Conservation (phyloP, 2,888 invertebrate genomes). For the Ethmia dodecea region DNA sequence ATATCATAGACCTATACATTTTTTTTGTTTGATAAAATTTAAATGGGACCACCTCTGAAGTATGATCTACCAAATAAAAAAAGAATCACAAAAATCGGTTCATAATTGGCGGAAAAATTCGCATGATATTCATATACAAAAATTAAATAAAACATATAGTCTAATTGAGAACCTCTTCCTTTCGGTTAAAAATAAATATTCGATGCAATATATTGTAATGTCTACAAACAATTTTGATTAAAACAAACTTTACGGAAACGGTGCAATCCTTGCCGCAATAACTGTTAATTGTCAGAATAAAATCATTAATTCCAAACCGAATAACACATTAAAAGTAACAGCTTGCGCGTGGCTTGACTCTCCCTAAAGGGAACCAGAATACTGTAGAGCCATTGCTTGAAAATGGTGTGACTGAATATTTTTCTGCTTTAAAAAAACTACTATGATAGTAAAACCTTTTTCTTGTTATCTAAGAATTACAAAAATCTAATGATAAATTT, state of each 20-base stretch:
- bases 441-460: not conserved
- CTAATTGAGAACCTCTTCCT: too few relatives aligned
- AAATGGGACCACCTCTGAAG: too few relatives aligned
- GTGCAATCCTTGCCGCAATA: conserved; percentile 41
- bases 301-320: conserved; percentile 74
- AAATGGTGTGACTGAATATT: not conserved
- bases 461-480: not conserved
- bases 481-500: not conserved
- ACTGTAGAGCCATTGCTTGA: conserved; percentile 4
- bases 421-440: not conserved
- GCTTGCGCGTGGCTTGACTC: conserved; percentile 50
- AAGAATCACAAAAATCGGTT: too few relatives aligned
- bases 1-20: too few relatives aligned
- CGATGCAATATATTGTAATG: too few relatives aligned
- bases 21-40: too few relatives aligned
- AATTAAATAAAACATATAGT: too few relatives aligned
- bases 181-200: too few relatives aligned
- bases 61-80: too few relatives aligned
- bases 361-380: conserved; percentile 20
- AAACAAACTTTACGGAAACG: conserved; percentile 35
- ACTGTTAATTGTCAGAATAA: conserved; percentile 63
- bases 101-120: too few relatives aligned
- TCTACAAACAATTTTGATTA: conserved; percentile 40
- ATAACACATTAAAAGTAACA: conserved; percentile 76
- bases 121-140: too few relatives aligned